These are phyloP conservation scores for Pseudonaja textilis DNA, from an alignment of 2,113 vertebrate genomes.

Conservation along the genomic window DNA sequence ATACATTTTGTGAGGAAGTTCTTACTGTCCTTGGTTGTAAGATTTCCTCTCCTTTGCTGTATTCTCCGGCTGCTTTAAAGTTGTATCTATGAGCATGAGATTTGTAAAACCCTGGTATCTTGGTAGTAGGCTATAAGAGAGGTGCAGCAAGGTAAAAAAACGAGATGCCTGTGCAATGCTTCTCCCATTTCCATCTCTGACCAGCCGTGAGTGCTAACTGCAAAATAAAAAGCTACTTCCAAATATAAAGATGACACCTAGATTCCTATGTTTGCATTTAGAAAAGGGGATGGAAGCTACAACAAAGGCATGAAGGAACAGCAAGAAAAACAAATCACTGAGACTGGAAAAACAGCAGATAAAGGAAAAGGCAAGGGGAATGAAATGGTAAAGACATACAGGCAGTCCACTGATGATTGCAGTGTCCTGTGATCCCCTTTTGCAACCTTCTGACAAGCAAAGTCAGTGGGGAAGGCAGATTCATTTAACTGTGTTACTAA, in stretches of 20 bases:
- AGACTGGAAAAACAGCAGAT: neutral
- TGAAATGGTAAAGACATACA: neutral
- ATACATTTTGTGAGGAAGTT: neutral
- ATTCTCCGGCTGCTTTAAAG: neutral
- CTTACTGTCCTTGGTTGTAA: neutral
- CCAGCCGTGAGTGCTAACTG: neutral
- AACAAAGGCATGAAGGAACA: neutral
- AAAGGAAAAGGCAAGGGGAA: neutral
- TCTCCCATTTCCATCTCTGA: neutral
- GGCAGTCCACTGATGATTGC: neutral
- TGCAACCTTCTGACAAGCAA: neutral
- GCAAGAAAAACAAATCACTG: neutral
- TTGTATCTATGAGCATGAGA: neutral
- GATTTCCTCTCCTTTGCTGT: neutral
- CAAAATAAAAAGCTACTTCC: neutral
- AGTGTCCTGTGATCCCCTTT: neutral
- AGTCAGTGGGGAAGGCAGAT: neutral
- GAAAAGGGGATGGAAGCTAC: neutral
- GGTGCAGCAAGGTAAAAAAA: neutral
- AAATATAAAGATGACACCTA: neutral
- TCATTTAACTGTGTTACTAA: neutral
- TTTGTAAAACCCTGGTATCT: neutral
- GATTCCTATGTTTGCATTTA: neutral
- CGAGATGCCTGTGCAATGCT: neutral
- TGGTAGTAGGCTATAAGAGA: neutral